A percentile compares a stretch with the other conserved stretches of the same genome.
These are phyloP conservation scores for Lamproptera curius DNA, from an alignment of 2,888 invertebrate species.

Conservation along the genomic window DNA sequence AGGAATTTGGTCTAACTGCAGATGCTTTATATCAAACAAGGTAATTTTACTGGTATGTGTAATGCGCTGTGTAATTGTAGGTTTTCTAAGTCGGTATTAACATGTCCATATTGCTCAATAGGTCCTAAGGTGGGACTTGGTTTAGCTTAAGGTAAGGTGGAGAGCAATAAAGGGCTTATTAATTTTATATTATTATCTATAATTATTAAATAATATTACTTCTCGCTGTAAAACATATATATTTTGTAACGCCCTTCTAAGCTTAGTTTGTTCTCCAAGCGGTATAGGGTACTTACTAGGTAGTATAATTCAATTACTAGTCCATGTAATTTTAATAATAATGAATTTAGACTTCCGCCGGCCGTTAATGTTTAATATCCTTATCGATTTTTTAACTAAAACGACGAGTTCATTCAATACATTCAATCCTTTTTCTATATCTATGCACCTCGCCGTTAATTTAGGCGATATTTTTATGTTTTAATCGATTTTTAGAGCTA, in stretches of 20 bases:
- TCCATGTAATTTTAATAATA: slow-evolving; percentile 72
- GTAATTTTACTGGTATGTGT: slow-evolving; percentile 19
- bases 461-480: too few relatives aligned
- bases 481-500: too few relatives aligned
- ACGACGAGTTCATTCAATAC: too few relatives aligned
- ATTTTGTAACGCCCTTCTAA: slow-evolving; percentile 53
- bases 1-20: neutral
- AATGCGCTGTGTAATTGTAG: slow-evolving; percentile 34
- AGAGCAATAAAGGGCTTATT: slow-evolving; percentile 62
- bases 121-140: slow-evolving; percentile 54
- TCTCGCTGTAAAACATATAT: slow-evolving; percentile 46
- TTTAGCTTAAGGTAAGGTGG: slow-evolving; percentile 63
- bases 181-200: slow-evolving; percentile 47
- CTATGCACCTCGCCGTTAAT: too few relatives aligned
- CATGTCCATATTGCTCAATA: slow-evolving; percentile 76
- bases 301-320: slow-evolving; percentile 77
- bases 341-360: slow-evolving; percentile 65
- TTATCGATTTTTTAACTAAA: too few relatives aligned
- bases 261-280: slow-evolving; percentile 68
- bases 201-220: slow-evolving; percentile 54
- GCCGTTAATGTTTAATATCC: slow-evolving; percentile 42
- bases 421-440: too few relatives aligned
- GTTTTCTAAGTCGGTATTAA: slow-evolving; percentile 51
- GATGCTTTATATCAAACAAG: slow-evolving; percentile 9
- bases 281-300: slow-evolving; percentile 77